These are phyloP conservation scores for Eumerus sabulonum DNA, from an alignment of 2,888 invertebrate species.

Conservation along the genomic window DNA sequence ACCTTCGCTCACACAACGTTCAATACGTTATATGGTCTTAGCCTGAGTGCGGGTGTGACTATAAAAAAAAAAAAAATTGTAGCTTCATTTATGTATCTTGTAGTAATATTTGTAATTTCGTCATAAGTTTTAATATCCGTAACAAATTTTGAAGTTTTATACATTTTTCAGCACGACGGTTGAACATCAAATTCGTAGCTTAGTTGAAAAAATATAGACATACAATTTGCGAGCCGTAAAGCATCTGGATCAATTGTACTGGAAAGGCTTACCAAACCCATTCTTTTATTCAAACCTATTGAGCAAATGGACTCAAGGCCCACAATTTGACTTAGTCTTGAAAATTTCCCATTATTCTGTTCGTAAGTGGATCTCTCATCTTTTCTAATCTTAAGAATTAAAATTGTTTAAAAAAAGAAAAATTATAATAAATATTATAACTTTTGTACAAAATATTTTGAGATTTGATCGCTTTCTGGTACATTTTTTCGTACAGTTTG, in stretches of 20 bases:
- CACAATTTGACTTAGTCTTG: slow-evolving; percentile 81
- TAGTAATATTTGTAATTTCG: slow-evolving; percentile 73
- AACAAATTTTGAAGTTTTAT: slow-evolving; percentile 73
- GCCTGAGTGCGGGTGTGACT: too few relatives aligned
- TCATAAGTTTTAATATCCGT: slow-evolving; percentile 74
- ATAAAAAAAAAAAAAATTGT: too few relatives aligned
- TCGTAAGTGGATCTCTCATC: slow-evolving; percentile 69
- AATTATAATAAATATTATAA: not conserved
- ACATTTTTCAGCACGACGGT: slow-evolving; percentile 75
- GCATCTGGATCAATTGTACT: slow-evolving; percentile 71
- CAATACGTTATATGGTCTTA: too few relatives aligned
- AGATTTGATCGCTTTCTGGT: slow-evolving; percentile 73
- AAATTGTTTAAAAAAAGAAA: too few relatives aligned
- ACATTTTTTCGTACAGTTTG: slow-evolving; percentile 73
- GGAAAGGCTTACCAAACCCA: slow-evolving; percentile 71
- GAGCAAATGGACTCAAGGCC: slow-evolving; percentile 81
- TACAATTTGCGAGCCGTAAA: slow-evolving; percentile 70
- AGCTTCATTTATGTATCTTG: slow-evolving; percentile 77
- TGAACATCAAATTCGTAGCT: slow-evolving; percentile 74
- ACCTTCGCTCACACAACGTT: too few relatives aligned
- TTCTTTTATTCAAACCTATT: slow-evolving; percentile 77
- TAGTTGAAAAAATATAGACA: slow-evolving; percentile 73
- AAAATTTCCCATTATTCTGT: slow-evolving; percentile 76
- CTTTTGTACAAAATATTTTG: not conserved
- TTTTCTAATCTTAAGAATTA: slow-evolving; percentile 70